Conservation (phyloP, 2,888 invertebrate species). For the Didymodactylos carnosus region DNA sequence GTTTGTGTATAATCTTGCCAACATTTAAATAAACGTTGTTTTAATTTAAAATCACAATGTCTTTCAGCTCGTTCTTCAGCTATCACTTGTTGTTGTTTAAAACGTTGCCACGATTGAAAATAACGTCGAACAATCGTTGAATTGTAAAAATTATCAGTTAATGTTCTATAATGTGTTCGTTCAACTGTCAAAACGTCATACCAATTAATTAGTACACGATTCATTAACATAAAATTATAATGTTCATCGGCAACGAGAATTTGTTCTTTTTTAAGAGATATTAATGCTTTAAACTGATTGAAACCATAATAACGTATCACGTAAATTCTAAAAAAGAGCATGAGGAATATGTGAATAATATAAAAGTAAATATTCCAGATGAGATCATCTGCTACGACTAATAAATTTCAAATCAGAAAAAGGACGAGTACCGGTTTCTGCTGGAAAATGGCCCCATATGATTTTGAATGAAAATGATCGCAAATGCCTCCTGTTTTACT, state of each 20-base stretch:
- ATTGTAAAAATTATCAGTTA: conserved; percentile 23
- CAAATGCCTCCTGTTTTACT: no score
- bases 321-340: conserved; percentile 10
- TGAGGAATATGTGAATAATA: conserved; percentile 3
- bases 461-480: no score
- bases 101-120: conserved; percentile 27
- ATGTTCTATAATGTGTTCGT: conserved; percentile 17
- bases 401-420: no score
- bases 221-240: conserved; percentile 4
- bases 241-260: conserved; percentile 18
- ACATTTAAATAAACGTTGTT: conserved; percentile 19
- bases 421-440: no score
- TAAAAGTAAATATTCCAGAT: no score
- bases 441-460: no score
- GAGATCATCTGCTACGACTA: no score
- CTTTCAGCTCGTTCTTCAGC: conserved; percentile 23
- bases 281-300: conserved; percentile 21
- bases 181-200: neutral
- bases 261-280: conserved; percentile 20
- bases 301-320: conserved; percentile 14
- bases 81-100: conserved; percentile 23
- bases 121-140: conserved; percentile 22
- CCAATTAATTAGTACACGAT: conserved; percentile 2
- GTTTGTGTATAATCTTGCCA: conserved; percentile 24
- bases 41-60: conserved; percentile 19